Conservation (phyloP, 1,140 invertebrate species). For the Dendrolimus punctatus region DNA sequence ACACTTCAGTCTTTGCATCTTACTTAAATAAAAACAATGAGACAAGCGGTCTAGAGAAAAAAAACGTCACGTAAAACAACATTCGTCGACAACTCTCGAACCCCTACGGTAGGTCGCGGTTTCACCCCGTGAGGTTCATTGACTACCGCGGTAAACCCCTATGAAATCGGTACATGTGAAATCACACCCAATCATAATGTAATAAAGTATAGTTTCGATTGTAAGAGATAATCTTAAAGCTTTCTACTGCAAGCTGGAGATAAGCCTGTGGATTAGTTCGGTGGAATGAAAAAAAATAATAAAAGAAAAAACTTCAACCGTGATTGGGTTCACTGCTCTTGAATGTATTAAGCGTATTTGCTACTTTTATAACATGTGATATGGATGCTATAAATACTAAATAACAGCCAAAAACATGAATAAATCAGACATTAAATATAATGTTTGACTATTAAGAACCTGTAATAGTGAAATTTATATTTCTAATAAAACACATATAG, state of each 20-base stretch:
- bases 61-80: background rate
- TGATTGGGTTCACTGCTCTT: conserved; percentile 39
- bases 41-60: background rate
- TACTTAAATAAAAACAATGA: background rate
- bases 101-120: conserved; percentile 59
- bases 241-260: conserved; percentile 44
- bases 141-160: conserved; percentile 35
- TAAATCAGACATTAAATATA: too few relatives aligned
- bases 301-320: conserved; percentile 28
- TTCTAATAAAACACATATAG: too few relatives aligned
- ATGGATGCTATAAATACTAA: too few relatives aligned
- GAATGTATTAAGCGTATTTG: conserved; percentile 4
- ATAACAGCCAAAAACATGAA: too few relatives aligned
- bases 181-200: conserved; percentile 11
- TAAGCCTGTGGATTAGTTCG: conserved; percentile 53
- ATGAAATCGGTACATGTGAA: conserved; percentile 10
- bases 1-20: too few relatives aligned
- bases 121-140: conserved; percentile 47
- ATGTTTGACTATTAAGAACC: too few relatives aligned
- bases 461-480: too few relatives aligned
- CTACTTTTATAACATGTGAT: too few relatives aligned
- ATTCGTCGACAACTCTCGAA: conserved; percentile 25
- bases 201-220: conserved; percentile 21
- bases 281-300: conserved; percentile 40
- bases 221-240: conserved; percentile 14